Conservation (phyloP, 2,888 invertebrate genomes). For the Cephalotes varians region DNA sequence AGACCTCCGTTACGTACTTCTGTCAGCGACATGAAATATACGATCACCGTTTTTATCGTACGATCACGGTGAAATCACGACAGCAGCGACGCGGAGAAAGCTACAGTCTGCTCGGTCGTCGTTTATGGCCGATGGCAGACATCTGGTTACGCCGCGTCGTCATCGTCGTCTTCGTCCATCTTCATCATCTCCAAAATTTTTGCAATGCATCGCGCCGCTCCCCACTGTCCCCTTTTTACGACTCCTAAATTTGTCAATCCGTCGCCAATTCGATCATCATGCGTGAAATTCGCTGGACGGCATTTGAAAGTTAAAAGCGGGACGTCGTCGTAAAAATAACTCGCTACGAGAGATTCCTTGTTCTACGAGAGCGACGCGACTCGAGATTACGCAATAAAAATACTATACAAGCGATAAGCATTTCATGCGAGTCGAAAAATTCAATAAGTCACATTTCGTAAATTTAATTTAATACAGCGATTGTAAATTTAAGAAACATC, state of each 20-base stretch:
- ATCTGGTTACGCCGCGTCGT: slow-evolving; percentile 63
- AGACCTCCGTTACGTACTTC: slow-evolving; percentile 49
- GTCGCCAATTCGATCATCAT: slow-evolving; percentile 53
- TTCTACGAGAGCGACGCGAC: neutral
- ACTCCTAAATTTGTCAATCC: slow-evolving; percentile 68
- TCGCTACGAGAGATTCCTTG: slow-evolving; percentile 24
- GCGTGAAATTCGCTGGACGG: slow-evolving; percentile 27
- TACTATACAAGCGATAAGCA: neutral
- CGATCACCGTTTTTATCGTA: slow-evolving; percentile 72
- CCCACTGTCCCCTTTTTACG: slow-evolving; percentile 70
- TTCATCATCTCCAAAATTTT: slow-evolving; percentile 60
- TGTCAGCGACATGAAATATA: slow-evolving; percentile 70
- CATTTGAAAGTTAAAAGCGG: slow-evolving; percentile 46
- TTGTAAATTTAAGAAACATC: neutral
- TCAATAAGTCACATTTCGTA: neutral
- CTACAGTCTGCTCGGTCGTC: slow-evolving; percentile 65
- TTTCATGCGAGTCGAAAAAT: neutral
- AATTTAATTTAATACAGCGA: neutral
- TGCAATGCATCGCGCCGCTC: slow-evolving; percentile 49
- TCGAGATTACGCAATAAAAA: slow-evolving; percentile 26
- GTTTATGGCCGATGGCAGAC: slow-evolving; percentile 68
- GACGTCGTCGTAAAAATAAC: slow-evolving; percentile 59
- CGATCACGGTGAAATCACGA: slow-evolving; percentile 75
- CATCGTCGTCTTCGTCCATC: slow-evolving; percentile 13
- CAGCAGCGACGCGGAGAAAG: slow-evolving; percentile 69